Evolutionary conservation across 2,888 invertebrate species (phyloP).

Genomic region (Microchrysa polita): DNA sequence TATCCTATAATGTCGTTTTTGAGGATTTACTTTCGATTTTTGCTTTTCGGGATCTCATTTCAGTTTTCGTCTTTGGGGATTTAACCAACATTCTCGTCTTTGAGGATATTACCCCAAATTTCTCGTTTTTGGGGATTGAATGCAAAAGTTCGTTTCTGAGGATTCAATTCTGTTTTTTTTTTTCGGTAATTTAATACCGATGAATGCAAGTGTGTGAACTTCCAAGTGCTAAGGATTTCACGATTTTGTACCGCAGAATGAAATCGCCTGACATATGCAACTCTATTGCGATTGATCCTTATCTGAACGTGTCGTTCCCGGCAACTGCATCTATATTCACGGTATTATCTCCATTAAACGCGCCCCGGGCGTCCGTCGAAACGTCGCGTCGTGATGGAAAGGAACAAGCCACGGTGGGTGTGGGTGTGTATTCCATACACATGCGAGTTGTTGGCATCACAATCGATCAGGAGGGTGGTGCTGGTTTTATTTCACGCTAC

Average conservation of each 20-base stretch:
- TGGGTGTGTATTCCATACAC: conserved; percentile 94
- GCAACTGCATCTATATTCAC: conserved; percentile 90
- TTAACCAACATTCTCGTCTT: too few relatives aligned
- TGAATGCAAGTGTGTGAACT: conserved; percentile 97
- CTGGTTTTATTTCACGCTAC: conserved; percentile 70
- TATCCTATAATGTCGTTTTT: too few relatives aligned
- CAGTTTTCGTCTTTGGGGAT: too few relatives aligned
- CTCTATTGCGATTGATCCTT: conserved; percentile 91
- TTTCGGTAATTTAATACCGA: too few relatives aligned
- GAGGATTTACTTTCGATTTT: too few relatives aligned
- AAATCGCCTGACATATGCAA: conserved; percentile 96
- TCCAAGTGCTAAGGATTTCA: conserved; percentile 97
- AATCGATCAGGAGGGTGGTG: conserved; percentile 83
- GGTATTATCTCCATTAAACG: conserved; percentile 98
- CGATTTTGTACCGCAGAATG: conserved; percentile 90
- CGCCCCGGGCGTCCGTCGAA: conserved; percentile 69
- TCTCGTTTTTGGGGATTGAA: too few relatives aligned
- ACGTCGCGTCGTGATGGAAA: conserved; percentile 77
- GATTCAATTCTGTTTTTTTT: too few relatives aligned
- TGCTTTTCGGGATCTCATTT: too few relatives aligned
- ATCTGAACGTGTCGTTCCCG: conserved; percentile 95
- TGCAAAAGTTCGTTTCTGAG: too few relatives aligned
- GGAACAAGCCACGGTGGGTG: conserved; percentile 85
- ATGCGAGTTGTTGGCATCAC: conserved; percentile 93
- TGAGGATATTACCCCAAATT: too few relatives aligned